Base-by-base conservation (phyloP, 2,797 vertebrate genomes). In the Coracias cyanogaster region DNA sequence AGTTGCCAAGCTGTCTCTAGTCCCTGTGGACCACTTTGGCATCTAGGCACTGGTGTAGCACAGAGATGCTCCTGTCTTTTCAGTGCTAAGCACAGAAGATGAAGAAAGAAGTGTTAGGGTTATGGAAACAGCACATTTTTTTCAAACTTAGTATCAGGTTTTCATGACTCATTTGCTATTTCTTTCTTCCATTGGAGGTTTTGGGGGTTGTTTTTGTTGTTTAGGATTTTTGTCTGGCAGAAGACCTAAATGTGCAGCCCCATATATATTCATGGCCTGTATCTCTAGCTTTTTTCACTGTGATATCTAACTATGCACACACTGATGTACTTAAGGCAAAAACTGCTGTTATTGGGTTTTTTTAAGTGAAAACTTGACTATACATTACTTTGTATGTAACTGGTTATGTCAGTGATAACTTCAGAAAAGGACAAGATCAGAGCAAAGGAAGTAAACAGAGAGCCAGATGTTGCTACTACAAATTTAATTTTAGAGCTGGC, bases 401-500 rank as follows among this genome's bases (percentile, higher is more conserved):
- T 82, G 21, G 33, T 86, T 52, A 87, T 89, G 33, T 70, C 60
- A 82, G 39, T 65, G 72, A 84, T 65, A 70, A 37, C 26, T 81
- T 65, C 84, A 96, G 88, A 86, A 96, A 88, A 94, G 24, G 12
- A 37, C 20, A 80, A 65, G 18, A 73, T 48, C 51, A 93, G 69
- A 93, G 76, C 24, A 95, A 89, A 95, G 69, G 62, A 90, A 86
- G 15, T 57, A 93, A 84, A 82, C 13, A 65, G 93, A 93, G 66
- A 95, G 82, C 31, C 69, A 91, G 73, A 81, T 83, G 49, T 71
- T 92, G 57, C 73, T 85, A 41, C 78, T 49, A 93, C 78, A 96
- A 86, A 95, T 89, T 79, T 52, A 41, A 76, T 96, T 89, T 92
- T 77, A 94, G 45, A 88, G 76, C 39, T 81, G 67, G 22, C 58